Evolutionary conservation across 2,113 vertebrate species (phyloP).

Genomic region (Felis chaus): DNA sequence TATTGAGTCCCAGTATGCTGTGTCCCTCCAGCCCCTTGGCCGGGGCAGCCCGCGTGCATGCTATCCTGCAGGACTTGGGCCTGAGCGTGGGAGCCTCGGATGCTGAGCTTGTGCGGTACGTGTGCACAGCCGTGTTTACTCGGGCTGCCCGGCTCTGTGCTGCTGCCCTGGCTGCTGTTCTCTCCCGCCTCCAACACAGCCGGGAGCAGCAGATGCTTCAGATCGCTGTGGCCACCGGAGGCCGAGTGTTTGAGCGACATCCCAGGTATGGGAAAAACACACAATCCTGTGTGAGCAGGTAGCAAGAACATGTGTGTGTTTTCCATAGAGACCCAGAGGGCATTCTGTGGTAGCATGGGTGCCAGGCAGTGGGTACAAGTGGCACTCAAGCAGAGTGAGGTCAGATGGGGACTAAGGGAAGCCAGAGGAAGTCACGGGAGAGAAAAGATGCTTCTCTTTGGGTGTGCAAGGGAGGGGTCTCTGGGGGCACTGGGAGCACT

Average conservation of each 20-base stretch:
- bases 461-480: neutral
- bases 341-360: neutral
- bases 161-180: conserved; percentile 86
- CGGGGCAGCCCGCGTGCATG: conserved; percentile 54
- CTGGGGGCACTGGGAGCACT: neutral
- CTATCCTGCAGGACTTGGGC: conserved; percentile 81
- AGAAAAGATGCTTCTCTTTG: neutral
- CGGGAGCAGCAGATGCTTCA: conserved; percentile 70
- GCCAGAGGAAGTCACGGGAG: neutral
- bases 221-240: conserved; percentile 87
- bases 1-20: neutral
- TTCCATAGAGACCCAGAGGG: neutral
- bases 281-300: neutral
- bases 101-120: conserved; percentile 77
- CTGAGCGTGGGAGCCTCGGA: conserved; percentile 80
- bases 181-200: conserved; percentile 83
- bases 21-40: neutral
- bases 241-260: conserved; percentile 82
- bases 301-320: neutral
- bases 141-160: conserved; percentile 87
- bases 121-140: conserved; percentile 83
- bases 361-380: neutral
- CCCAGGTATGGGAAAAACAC: conserved; percentile 80
- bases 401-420: neutral
- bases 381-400: neutral